Base-by-base conservation (phyloP, 2,888 invertebrate species). In the Emesis furor region DNA sequence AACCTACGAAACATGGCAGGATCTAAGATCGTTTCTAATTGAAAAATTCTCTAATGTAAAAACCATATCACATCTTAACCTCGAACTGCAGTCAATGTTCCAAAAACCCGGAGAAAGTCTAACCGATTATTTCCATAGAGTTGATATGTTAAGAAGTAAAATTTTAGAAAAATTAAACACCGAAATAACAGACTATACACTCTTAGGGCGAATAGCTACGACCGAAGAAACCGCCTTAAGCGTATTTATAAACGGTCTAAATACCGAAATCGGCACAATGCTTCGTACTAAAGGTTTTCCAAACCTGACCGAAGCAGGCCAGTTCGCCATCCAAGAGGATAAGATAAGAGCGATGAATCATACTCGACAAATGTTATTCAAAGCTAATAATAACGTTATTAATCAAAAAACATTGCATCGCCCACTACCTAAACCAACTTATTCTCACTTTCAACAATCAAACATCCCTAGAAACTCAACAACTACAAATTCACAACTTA, bases 211-310 rank as follows among this genome's bases (percentile, higher is more conserved):
- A 1, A 30, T 76, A 68, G 59, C 73, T 0, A 85, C 85, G 0
- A 82, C 89, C 0, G 90, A 90, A 68, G 90, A 90, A 76, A 90
- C 88, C 5, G 89, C 89, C 3, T 72, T 90, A 6, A 90, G 81
- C 46, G 88, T 91, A 0, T 90, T 90, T 37, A 65, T 90, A 2
- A 92, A 92, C 62, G 91, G 91, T 0, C 24, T 91, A 1, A 81
- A 35, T 24, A 76, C 87, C 0, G 89, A 89, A 8, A 86, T 90
- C 67, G 90, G 89, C 0, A 81, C 72, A 0, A 91, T 91, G 90
- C 77, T 91, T 0, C 55, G 90, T 7, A 87, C 86, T 1, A 86
- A 85, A 62, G 82, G 59, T 0, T 90, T 90, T 12, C 59, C 3
- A 0, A 81, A 74, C 0, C 69, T 91, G 0, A 37, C n/a, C 6